A percentile compares a stretch with the other conserved stretches of the same genome.
phyloP scores from a whole-genome alignment of 2,113 vertebrate species.

The Shinisaurus crocodilurus region DNA sequence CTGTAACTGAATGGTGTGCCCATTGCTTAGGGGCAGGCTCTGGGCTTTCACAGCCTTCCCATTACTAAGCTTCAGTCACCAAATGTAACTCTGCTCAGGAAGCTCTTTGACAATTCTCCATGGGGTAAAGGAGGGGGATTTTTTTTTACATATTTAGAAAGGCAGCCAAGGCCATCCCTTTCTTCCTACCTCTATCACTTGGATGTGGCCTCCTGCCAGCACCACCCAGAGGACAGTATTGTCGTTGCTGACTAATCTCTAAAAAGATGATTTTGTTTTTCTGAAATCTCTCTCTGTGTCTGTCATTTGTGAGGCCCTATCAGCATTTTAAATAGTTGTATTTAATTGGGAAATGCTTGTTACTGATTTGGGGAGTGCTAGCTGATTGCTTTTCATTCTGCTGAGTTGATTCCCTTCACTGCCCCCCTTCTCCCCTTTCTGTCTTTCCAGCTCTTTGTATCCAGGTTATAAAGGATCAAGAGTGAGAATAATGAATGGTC shows the following conservation, averaged over 20 bases:
- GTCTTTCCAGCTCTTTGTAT: conserved; percentile 26
- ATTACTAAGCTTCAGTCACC: background rate
- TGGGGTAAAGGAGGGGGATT: no score
- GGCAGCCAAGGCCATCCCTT: background rate
- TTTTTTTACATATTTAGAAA: background rate
- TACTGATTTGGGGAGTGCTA: conserved; percentile 48
- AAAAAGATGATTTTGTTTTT: background rate
- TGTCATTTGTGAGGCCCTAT: conserved; percentile 48
- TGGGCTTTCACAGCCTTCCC: no score
- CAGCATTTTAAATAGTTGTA: conserved; percentile 51
- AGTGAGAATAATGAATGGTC: conserved; percentile 14
- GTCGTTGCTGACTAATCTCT: background rate
- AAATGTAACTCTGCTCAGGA: background rate
- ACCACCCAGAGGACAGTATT: background rate
- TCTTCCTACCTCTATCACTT: background rate
- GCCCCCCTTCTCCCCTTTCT: background rate
- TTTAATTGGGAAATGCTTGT: conserved; percentile 54
- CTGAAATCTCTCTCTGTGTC: background rate
- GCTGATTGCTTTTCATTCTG: conserved; percentile 30
- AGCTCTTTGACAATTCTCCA: background rate
- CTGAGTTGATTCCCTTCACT: background rate
- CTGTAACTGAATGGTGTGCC: background rate
- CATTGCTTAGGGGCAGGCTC: no score
- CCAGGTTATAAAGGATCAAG: background rate
- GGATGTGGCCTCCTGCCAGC: background rate